Percentiles rank a stretch among this genome's conserved stretches.
Conservation (phyloP, 1,140 invertebrate genomes). For the Zaprionus davidi region DNA sequence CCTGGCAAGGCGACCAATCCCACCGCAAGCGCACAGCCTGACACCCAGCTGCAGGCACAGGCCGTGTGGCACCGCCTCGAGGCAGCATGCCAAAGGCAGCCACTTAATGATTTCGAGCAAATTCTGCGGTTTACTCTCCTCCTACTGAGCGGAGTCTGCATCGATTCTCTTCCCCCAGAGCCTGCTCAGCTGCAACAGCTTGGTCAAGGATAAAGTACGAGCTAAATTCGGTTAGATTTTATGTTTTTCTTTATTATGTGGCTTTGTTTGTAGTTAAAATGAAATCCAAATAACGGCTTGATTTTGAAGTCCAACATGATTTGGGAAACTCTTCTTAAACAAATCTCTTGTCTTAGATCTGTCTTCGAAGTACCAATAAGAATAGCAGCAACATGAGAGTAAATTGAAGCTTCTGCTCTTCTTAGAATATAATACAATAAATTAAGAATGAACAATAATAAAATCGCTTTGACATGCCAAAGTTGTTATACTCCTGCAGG, state of each 20-base stretch:
- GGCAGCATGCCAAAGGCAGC: conserved; percentile 33
- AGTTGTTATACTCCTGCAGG: no score
- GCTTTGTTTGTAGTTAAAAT: conserved; percentile 2
- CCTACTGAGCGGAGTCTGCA: neutral
- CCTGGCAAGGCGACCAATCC: conserved; percentile 24
- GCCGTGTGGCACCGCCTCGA: conserved; percentile 24
- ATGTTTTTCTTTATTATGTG: conserved; percentile 3
- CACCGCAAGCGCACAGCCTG: conserved; percentile 27
- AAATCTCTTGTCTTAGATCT: neutral
- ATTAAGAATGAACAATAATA: no score
- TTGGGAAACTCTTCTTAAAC: neutral
- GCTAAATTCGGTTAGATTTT: conserved; percentile 49
- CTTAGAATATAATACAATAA: no score
- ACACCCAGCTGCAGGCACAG: conserved; percentile 7
- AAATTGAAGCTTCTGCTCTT: no score
- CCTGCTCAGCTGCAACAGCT: conserved; percentile 23
- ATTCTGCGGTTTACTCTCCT: conserved; percentile 33
- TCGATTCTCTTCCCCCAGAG: conserved; percentile 7
- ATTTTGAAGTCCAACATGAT: neutral
- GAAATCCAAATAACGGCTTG: neutral
- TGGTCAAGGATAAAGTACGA: conserved; percentile 56
- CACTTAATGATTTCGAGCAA: conserved; percentile 65
- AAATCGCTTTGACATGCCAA: no score
- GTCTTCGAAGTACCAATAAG: neutral
- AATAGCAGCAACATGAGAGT: no score